phyloP scores from a whole-genome alignment of 1,140 invertebrate genomes.

The Batillaria attramentaria region DNA sequence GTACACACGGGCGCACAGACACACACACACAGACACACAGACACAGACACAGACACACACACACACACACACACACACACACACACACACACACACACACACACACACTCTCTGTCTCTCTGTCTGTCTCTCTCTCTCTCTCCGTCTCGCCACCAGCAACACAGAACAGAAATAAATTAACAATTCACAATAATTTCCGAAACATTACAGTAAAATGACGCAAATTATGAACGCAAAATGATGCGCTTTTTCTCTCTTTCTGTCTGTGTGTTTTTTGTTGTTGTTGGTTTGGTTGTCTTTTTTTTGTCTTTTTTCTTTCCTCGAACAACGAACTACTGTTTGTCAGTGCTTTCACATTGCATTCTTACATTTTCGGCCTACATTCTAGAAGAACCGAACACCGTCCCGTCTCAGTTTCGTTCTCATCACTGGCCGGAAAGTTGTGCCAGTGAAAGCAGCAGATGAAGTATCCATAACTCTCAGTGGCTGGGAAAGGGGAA shows the following conservation, averaged over 20 bases:
- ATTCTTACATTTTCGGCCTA: background rate
- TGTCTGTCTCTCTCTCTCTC: background rate
- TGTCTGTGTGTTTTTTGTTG: background rate
- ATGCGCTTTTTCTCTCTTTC: conserved; percentile 2
- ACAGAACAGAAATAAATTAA: too few species aligned
- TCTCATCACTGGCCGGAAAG: too few species aligned
- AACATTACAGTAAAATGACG: too few species aligned
- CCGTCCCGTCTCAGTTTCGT: background rate
- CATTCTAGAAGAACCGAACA: background rate
- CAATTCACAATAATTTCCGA: too few species aligned
- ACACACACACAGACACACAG: background rate
- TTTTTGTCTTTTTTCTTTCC: background rate
- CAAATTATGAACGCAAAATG: too few species aligned
- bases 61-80: background rate
- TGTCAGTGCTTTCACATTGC: background rate
- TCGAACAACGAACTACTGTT: background rate
- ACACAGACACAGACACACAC: background rate
- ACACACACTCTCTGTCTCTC: too few species aligned
- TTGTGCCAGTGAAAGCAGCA: too few species aligned
- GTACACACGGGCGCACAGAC: too few species aligned
- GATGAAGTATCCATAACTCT: too few species aligned
- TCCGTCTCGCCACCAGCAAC: background rate
- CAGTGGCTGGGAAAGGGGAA: too few species aligned
- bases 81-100: conserved; percentile 2
- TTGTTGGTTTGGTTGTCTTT: background rate